phyloP scores from a whole-genome alignment of 2,113 vertebrate species.

The Glaucomys volans region DNA sequence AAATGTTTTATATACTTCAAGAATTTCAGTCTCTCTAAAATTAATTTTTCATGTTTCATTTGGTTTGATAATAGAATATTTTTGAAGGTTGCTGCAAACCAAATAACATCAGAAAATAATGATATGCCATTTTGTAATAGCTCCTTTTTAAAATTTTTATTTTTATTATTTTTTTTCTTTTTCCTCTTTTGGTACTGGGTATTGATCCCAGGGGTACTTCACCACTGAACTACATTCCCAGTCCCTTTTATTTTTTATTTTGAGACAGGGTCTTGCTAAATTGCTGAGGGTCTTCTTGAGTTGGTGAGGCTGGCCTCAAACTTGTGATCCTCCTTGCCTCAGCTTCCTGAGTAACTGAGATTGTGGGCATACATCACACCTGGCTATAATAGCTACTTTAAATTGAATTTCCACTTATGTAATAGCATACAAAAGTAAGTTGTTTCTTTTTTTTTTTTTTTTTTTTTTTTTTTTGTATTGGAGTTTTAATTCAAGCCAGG shows the following conservation, averaged over 20 bases:
- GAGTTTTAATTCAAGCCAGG: too few relatives aligned
- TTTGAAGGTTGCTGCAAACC: conserved; percentile 53
- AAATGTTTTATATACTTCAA: conserved; percentile 46
- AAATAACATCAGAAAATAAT: conserved; percentile 51
- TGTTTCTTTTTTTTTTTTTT: conserved; percentile 68
- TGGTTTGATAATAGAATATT: conserved; percentile 45
- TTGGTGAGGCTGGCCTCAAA: too few relatives aligned
- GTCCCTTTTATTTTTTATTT: too few relatives aligned
- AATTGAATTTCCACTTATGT: conserved; percentile 1
- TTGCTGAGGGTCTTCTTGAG: too few relatives aligned
- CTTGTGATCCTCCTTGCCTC: too few relatives aligned
- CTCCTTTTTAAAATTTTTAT: background rate
- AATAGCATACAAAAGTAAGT: background rate
- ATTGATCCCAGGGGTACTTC: too few relatives aligned
- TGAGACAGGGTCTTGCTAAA: too few relatives aligned
- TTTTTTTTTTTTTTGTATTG: conserved; percentile 67
- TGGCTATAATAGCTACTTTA: background rate
- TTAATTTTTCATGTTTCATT: conserved; percentile 46
- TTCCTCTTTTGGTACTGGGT: too few relatives aligned
- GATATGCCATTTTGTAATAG: background rate
- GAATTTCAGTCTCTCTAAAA: conserved; percentile 26
- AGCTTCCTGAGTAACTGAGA: too few relatives aligned
- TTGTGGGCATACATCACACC: too few relatives aligned
- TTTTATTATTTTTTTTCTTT: too few relatives aligned
- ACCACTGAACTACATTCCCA: too few relatives aligned